Base-by-base conservation (phyloP, 2,113 vertebrate genomes). In the Anser cygnoides region DNA sequence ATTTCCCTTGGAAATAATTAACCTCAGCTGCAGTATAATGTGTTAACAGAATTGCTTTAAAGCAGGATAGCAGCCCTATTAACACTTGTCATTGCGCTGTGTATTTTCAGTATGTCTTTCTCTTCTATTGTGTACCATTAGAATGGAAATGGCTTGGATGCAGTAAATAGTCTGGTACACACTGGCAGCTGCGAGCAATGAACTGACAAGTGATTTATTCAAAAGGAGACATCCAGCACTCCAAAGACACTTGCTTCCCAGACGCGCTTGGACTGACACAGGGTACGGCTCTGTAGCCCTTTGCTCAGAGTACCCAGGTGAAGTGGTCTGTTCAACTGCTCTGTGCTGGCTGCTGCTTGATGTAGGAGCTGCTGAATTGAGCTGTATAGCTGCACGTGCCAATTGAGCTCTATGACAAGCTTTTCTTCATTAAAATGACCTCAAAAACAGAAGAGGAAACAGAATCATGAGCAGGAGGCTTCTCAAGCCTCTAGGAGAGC, bases 1-100 rank as follows among this genome's bases (percentile, higher is more conserved):
- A 94, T 92, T 96, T 97, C 88, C 82, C 90, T 88, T 74, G 93
- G 89, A 97, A 96, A 96, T 95, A 96, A 97, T 97, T 95, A 95
- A 82, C 76, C 95, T 97, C 89, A 41, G 89, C 52, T 96, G 93
- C 90, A 90, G 86, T 66, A 74, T 92, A 87, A 96, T 89, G 95
- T 79, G 93, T 71, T 93, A 94, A 92, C 91, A 94, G 93, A 92
- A 94, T 93, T 95, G 89, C 92, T 97, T 86, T 87, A 95, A 89
- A 95, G 81, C 73, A 66, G 76, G 71, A 74, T 66, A 93, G 94
- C 73, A 75, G 92, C 76, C 87, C 93, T 79, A 87, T 97, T 95
- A 97, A 80, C 94, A 84, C 92, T 92, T 94, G 89, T 90, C 95
- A 71, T 23, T 15, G 70, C 68, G 88, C 68, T 23, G 33, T 22